Base-by-base conservation (phyloP, 2,797 vertebrate species). In the Tragopan temminckii region DNA sequence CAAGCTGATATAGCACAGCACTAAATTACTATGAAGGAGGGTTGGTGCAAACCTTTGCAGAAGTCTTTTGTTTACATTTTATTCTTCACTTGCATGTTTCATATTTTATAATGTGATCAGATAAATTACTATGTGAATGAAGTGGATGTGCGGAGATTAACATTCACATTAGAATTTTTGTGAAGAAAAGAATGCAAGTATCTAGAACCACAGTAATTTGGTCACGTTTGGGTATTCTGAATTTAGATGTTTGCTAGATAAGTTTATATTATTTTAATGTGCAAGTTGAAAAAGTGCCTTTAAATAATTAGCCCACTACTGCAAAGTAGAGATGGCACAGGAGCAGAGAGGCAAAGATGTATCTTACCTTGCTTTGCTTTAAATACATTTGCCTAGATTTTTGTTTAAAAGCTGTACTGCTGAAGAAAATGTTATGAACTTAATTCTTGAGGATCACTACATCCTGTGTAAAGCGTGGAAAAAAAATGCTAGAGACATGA, bases 321-420 rank as follows among this genome's bases (percentile, higher is more conserved):
- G 35, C 23, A 89, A 19, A 90, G 11, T 5, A 55, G 31, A 55
- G 31, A 55, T 40, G 78, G 85, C 59, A 48, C 1, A 80, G 35
- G 17, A 75, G 29, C 24, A 46, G 13, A 71, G 21, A 1, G 5
- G 8, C 4, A 40, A 81, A 68, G 42, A 64, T 35, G 53, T 31
- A 57, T 76, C 72, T 62, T 90, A 59, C 36, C 84, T 15, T 62
- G 43, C 52, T 93, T 95, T 27, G 11, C 89, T 94, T 94, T 87
- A 88, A 94, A 76, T 35, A 80, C 84, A 96, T 57, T 77, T 55
- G 88, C 53, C 64, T 94, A 33, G 0, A 58, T 59, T 81, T 84
- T 72, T 82, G 80, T 83, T 75, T 89, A 85, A 94, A 94, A 92
- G 62, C 29, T 70, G 7, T 62, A 55, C 48, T 91, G 43, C 27